Base-by-base conservation (phyloP, 2,797 vertebrate species). In the Melopsittacus undulatus region DNA sequence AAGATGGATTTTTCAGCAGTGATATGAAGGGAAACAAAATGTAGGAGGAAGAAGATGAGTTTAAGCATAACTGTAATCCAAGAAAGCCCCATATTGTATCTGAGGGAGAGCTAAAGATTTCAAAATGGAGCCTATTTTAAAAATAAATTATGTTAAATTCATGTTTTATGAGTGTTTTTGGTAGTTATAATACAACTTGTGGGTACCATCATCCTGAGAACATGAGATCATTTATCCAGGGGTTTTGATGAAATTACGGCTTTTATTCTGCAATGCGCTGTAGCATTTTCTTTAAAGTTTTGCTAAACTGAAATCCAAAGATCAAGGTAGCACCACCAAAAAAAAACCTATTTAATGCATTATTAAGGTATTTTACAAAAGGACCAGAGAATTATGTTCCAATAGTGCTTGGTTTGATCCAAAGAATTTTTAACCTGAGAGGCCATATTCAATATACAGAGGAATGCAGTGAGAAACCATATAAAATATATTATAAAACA, bases 21-120 rank as follows among this genome's bases (percentile, higher is more conserved):
- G 63, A 68, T 89, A 77, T 70, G 86, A 94, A 92, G 7, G 83
- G 63, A 92, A 86, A 90, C 57, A 89, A 95, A 88, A 78, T 94
- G 43, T 54, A 69, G 85, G 61, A 82, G 74, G 30, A 89, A 77
- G 34, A 90, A 88, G 77, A 91, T 77, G 12, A 90, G 91, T 90
- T 84, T 91, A 90, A 90, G 52, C 46, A 68, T 40, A 83, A 63
- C 30, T 62, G 22, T 75, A 75, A 82, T 84, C 0, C 77, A 74
- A 52, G 88, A 57, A 54, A 74, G 4, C 0, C 8, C 13, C 5
- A 32, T 43, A 66, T 42, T 86, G 49, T 75, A 84, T 78, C 43
- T 69, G 49, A 94, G 19, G 13, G 36, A 91, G 48, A 80, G 70
- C 29, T 82, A 70, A 92, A 83, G 92, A 38, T 67, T 68, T 46